Base-by-base conservation (phyloP, 2,113 vertebrate genomes). In the Turnix velox region DNA sequence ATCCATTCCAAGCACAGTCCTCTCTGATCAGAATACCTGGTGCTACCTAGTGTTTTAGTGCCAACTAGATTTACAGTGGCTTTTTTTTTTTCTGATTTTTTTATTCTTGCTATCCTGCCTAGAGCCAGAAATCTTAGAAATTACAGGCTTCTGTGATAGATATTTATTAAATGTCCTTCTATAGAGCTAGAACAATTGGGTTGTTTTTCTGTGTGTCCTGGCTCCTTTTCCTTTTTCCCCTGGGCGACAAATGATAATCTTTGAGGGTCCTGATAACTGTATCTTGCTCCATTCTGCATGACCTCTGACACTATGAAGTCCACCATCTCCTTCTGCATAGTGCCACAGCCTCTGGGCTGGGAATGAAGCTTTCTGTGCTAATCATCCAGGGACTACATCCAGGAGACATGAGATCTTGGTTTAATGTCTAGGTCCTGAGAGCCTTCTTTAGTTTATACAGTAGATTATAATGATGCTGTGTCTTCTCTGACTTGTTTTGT, bases 221-320 rank as follows among this genome's bases (percentile, higher is more conserved):
- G 39, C 13, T 25, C 28, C 0, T 0, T 27, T 14, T 84, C 39
- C 14, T 13, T 12, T 35, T 92, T 39, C 24, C 30, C 17, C 22
- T 65, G 43, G n/a, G 59, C 0, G 9, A 9, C 42, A 62, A 9
- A n/a, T n/a, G n/a, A n/a, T n/a, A n/a, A n/a, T n/a, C n/a, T n/a
- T 2, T 58, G 71, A 87, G 24, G 17, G 22, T 7, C 37, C 57
- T 71, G 40, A 12, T 22, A 48, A 11, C 11, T 46, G n/a, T 6
- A 31, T 14, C 11, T 31, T 55, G n/a, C 68, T 11, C 4, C 25
- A 31, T 58, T 42, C 69, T 75, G 33, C 39, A 4, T 10, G 2
- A 23, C 31, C 25, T 82, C 37, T 71, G 35, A 19, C 46, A 23
- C 4, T 22, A 28, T 14, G 55, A 33, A 7, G 40, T 33, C 30